Base-by-base conservation (phyloP, 2,888 invertebrate genomes). In the Cordilura impudica region DNA sequence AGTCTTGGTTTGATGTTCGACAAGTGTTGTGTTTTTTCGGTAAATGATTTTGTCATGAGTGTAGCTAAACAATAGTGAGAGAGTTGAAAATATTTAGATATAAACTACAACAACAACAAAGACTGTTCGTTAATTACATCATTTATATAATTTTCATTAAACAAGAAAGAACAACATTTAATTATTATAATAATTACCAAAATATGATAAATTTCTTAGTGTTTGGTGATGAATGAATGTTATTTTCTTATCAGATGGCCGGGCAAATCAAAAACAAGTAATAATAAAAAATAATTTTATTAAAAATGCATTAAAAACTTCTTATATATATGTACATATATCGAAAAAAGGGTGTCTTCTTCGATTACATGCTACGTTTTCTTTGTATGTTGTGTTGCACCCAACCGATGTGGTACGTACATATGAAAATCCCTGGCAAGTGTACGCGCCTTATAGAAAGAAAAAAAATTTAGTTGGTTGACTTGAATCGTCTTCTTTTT, bases 111-210 rank as follows among this genome's bases (percentile, higher is more conserved):
- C 54, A 60, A 71, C 61, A 66, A 35, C 63, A 63, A 67, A 71
- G 63, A 60, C 31, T 58, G 66, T 67, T 58, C 66, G 74, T 71
- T 75, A 79, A 79, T 79, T 79, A 79, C 79, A 79, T 79, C 79
- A 79, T 79, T 79, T 72, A 79, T 75, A 75, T 79, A 79, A 79
- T 79, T 67, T 79, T 79, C 79, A 79, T 79, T 75, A 72, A 75
- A 79, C 39, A 67, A 66, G 67, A 79, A 60, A 18, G 31, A 67
- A 63, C 49, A 31, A 23, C 65, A 51, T 49, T 73, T 58, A 65
- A 56, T 47, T 56, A 56, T 39, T 18, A 63, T 43, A 66, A 66
- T 65, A 45, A 61, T 69, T 53, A 39, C 6, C 5, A 26, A 58
- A 73, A 45, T 39, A 74, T 67, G 74, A 60, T 18, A 39, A 47